Conservation (phyloP, 2,113 vertebrate species). For the Myotis davidii region DNA sequence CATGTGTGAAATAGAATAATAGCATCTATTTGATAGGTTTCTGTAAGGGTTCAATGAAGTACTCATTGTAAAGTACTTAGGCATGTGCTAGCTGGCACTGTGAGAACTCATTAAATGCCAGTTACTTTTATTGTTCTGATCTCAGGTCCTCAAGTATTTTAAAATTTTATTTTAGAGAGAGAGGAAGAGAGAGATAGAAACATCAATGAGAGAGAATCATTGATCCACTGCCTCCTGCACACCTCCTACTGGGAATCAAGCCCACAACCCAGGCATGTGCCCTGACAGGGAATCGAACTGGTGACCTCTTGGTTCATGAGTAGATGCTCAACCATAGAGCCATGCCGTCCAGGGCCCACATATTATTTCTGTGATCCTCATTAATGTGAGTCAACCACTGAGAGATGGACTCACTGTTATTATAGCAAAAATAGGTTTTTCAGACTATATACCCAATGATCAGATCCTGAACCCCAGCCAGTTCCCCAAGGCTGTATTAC, state of each 20-base stretch:
- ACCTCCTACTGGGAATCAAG: too few relatives aligned
- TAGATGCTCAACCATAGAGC: too few relatives aligned
- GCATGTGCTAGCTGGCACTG: not conserved
- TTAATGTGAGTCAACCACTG: constrained; percentile 33
- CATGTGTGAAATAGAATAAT: not conserved
- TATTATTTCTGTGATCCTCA: constrained; percentile 34
- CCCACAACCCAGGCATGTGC: too few relatives aligned
- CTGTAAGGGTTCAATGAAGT: not conserved
- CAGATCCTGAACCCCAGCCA: not conserved
- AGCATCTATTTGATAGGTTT: not conserved
- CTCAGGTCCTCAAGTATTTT: not conserved
- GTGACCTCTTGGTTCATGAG: too few relatives aligned
- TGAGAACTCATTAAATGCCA: constrained; percentile 41
- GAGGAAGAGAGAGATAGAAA: too few relatives aligned
- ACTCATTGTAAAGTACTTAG: constrained; percentile 1
- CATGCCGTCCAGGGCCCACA: not conserved
- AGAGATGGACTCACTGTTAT: not conserved
- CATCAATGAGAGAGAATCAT: too few relatives aligned
- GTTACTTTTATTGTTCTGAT: not conserved
- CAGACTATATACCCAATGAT: not conserved
- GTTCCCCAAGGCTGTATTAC: not conserved
- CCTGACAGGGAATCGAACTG: too few relatives aligned
- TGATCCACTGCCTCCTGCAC: too few relatives aligned
- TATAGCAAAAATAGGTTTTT: constrained; percentile 17
- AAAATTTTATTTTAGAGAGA: too few relatives aligned